Conservation (phyloP, 2,888 invertebrate species). For the Choristoneura rosaceana region DNA sequence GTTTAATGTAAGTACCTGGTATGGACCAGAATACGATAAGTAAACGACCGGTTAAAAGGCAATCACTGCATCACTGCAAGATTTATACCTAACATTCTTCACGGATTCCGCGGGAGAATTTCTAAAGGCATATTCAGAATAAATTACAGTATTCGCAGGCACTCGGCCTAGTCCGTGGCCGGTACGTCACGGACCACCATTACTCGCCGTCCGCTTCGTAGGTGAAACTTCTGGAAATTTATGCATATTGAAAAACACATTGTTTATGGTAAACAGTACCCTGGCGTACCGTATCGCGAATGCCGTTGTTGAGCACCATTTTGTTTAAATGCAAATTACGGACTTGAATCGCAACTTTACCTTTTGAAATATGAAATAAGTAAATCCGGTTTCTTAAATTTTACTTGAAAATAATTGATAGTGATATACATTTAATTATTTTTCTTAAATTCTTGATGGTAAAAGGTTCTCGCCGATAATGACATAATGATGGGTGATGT, state of each 20-base stretch:
- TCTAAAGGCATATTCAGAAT: constrained; percentile 54
- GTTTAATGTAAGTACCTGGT: not conserved
- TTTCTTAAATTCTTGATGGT: constrained; percentile 52
- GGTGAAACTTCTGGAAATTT: constrained; percentile 51
- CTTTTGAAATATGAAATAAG: constrained; percentile 22
- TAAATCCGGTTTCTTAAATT: constrained; percentile 9
- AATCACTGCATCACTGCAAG: constrained; percentile 45
- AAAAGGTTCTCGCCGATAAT: constrained; percentile 54
- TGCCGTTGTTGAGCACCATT: constrained; percentile 37
- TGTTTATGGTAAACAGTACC: constrained; percentile 46
- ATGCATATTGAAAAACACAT: constrained; percentile 53
- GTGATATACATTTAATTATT: constrained; percentile 55
- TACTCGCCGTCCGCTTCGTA: constrained; percentile 46
- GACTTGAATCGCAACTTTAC: constrained; percentile 28
- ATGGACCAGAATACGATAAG: constrained; percentile 9
- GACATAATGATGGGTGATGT: constrained; percentile 57
- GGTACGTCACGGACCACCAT: constrained; percentile 46
- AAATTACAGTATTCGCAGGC: constrained; percentile 56
- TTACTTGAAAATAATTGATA: constrained; percentile 38
- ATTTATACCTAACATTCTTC: constrained; percentile 50
- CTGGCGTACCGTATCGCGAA: constrained; percentile 36
- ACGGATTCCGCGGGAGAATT: constrained; percentile 48
- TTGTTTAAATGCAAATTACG: constrained; percentile 40
- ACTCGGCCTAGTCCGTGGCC: constrained; percentile 46
- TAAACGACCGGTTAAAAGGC: constrained; percentile 44